phyloP scores from a whole-genome alignment of 1,140 invertebrate genomes.

The Lucilia sericata region DNA sequence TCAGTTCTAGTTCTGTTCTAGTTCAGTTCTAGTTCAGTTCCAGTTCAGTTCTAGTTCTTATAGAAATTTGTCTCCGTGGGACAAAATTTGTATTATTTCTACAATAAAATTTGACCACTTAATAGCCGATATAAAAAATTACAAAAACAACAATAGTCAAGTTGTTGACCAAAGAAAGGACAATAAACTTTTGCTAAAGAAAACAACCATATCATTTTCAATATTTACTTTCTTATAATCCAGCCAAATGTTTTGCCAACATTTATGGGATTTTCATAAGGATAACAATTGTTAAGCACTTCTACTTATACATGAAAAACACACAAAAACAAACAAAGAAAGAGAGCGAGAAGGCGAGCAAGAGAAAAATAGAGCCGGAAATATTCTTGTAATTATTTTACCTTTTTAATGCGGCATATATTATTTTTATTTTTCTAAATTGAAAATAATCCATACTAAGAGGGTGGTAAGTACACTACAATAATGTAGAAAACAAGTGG shows the following conservation, averaged over 20 bases:
- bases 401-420: background rate
- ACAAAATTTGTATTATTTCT: no score
- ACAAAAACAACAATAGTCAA: background rate
- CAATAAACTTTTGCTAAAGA: background rate
- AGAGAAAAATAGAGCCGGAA: background rate
- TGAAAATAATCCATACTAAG: conserved; percentile 16
- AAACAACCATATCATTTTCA: background rate
- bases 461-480: background rate
- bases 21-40: no score
- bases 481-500: conserved; percentile 17
- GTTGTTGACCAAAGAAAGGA: background rate
- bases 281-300: conserved; percentile 13
- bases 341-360: background rate
- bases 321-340: background rate
- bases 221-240: conserved; percentile 2
- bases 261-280: conserved; percentile 6
- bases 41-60: no score
- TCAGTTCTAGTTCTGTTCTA: no score
- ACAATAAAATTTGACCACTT: background rate
- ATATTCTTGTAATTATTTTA: conserved; percentile 18
- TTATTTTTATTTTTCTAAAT: conserved; percentile 13
- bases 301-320: background rate
- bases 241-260: conserved; percentile 20
- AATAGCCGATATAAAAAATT: background rate
- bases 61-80: no score